Evolutionary conservation across 2,888 invertebrate species (phyloP).

Genomic region (Acronicta alni): DNA sequence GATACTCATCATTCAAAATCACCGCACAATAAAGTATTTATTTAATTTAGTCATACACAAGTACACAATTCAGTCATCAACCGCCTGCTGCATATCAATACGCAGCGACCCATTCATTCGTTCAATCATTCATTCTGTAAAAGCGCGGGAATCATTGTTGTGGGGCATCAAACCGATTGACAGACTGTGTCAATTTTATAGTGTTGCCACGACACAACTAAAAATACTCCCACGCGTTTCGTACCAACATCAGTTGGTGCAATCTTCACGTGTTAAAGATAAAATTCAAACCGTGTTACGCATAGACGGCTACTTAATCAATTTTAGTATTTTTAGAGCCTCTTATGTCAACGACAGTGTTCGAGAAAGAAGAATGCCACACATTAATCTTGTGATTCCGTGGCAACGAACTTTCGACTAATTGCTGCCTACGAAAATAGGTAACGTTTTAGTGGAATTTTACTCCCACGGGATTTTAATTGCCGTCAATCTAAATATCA

Average conservation of each 20-base stretch:
- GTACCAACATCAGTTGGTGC: slow-evolving; percentile 23
- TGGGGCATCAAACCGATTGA: slow-evolving; percentile 52
- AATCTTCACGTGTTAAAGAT: slow-evolving; percentile 40
- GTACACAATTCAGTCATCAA: slow-evolving; percentile 59
- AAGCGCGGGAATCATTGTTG: slow-evolving; percentile 64
- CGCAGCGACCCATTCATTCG: slow-evolving; percentile 61
- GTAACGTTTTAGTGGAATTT: slow-evolving; percentile 21
- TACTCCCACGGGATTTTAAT: slow-evolving; percentile 23
- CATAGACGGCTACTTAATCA: slow-evolving; percentile 39
- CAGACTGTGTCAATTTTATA: slow-evolving; percentile 42
- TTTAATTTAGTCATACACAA: slow-evolving; percentile 65
- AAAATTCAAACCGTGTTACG: slow-evolving; percentile 48
- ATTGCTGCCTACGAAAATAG: slow-evolving; percentile 42
- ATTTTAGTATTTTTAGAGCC: slow-evolving; percentile 47
- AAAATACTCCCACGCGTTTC: slow-evolving; percentile 52
- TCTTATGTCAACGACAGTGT: slow-evolving; percentile 36
- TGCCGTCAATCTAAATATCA: slow-evolving; percentile 12
- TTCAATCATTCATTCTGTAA: slow-evolving; percentile 63
- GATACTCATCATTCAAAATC: slow-evolving; percentile 47
- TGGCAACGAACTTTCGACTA: slow-evolving; percentile 53
- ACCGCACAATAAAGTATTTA: slow-evolving; percentile 55
- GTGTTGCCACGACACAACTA: slow-evolving; percentile 42
- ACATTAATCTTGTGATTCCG: slow-evolving; percentile 44
- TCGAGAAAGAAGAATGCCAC: slow-evolving; percentile 42
- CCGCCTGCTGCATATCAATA: slow-evolving; percentile 63